Conservation (phyloP, 2,888 invertebrate genomes). For the Phoenoteleia sp. region DNA sequence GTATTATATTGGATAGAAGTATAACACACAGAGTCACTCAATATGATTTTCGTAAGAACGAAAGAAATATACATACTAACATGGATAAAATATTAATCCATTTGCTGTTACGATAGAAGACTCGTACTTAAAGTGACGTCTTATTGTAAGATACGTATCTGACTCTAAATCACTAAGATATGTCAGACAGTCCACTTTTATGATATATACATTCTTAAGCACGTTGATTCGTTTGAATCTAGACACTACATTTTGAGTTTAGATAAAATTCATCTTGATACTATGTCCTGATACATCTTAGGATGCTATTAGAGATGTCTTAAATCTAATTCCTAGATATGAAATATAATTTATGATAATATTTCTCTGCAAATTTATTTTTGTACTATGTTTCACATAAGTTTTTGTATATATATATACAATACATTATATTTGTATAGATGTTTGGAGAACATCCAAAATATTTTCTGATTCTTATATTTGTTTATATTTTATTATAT, state of each 20-base stretch:
- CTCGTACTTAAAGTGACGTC: not conserved
- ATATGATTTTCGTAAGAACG: too few relatives aligned
- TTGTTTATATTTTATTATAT: too few relatives aligned
- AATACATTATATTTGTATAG: too few relatives aligned
- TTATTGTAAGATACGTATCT: not conserved
- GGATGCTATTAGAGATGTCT: not conserved
- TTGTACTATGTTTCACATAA: too few relatives aligned
- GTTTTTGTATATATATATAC: too few relatives aligned
- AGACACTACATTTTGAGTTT: not conserved
- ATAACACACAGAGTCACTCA: too few relatives aligned
- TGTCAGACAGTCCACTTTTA: not conserved
- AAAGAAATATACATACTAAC: too few relatives aligned
- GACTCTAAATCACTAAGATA: not conserved
- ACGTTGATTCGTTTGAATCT: not conserved
- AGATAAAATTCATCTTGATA: not conserved
- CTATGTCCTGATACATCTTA: not conserved
- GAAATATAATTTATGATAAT: not conserved
- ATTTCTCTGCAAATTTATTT: not conserved
- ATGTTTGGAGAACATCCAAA: too few relatives aligned
- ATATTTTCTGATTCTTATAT: too few relatives aligned
- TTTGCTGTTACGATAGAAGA: not conserved
- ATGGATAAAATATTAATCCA: too few relatives aligned
- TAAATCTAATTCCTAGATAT: not conserved
- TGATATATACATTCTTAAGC: not conserved
- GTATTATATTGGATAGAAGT: too few relatives aligned